Conservation (phyloP, 2,888 invertebrate genomes). For the Cinara cedri region DNA sequence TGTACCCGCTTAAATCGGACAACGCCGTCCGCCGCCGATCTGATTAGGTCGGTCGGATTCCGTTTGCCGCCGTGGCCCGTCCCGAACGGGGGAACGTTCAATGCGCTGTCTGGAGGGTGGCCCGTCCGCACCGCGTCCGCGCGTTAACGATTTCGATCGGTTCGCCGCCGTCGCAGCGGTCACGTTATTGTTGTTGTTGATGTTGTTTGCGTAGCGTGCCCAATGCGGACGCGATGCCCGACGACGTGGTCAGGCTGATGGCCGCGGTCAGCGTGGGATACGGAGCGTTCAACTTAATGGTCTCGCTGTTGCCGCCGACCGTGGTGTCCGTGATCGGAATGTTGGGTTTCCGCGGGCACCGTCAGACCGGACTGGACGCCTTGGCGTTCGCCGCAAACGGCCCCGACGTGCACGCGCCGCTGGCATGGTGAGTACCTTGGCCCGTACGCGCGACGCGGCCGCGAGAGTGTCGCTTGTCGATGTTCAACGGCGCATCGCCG, state of each 20-base stretch:
- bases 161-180: too few relatives aligned
- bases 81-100: too few relatives aligned
- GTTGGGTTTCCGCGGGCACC: slow-evolving; percentile 71
- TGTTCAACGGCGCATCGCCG: too few relatives aligned
- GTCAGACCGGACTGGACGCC: slow-evolving; percentile 68
- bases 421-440: slow-evolving; percentile 68
- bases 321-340: slow-evolving; percentile 15
- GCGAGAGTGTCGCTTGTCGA: too few relatives aligned
- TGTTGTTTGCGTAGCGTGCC: slow-evolving; percentile 62
- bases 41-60: too few relatives aligned
- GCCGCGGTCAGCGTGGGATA: slow-evolving; percentile 75
- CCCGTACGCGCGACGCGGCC: too few relatives aligned
- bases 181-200: not conserved
- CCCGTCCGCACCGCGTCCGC: too few relatives aligned
- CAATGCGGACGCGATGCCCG: slow-evolving; percentile 64
- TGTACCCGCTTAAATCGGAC: too few relatives aligned
- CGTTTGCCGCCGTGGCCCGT: too few relatives aligned
- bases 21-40: too few relatives aligned
- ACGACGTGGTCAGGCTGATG: slow-evolving; percentile 65
- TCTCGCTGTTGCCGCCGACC: slow-evolving; percentile 69
- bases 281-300: slow-evolving; percentile 72
- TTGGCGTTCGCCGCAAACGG: slow-evolving; percentile 70
- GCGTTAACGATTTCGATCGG: too few relatives aligned
- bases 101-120: too few relatives aligned
- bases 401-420: slow-evolving; percentile 72